Base-by-base conservation (phyloP, 1,140 invertebrate species). In the Cotesia chilonis region DNA sequence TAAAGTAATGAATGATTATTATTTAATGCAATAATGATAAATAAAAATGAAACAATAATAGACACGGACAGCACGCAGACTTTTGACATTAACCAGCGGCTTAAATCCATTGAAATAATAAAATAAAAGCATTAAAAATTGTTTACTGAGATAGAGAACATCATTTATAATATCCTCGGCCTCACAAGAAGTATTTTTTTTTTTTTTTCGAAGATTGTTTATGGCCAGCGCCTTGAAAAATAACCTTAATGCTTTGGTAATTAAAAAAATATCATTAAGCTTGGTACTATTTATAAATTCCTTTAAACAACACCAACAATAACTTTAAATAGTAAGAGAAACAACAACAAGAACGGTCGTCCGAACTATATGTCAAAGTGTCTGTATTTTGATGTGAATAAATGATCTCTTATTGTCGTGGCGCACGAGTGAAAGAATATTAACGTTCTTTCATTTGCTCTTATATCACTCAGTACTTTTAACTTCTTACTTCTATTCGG, bases 371-470 rank as follows among this genome's bases (percentile, higher is more conserved):
- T 52, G 66, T 68, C 66, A 68, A 68, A 52, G 28, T 55, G 66
- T 55, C 51, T 51, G 35, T 51, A 55, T 55, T 51, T 54, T 68
- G 66, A 68, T 68, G 66, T 51, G 52, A 68, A 68, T 41, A 68
- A 68, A 68, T 68, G 66, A 68, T 52, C 66, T 52, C 52, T 52
- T 68, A 68, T 68, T 68, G 66, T 68, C 28, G 52, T 68, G 64
- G 38, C 54, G 14, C 47, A 47, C 60, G 10, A 55, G 52, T 65
- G 36, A 66, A 20, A 65, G 59, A 67, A 14, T 38, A 37, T 65
- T 17, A 54, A 41, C 41, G 41, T 47, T 47, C 41, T 47, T 47
- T 47, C 41, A 47, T 47, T 47, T 47, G 41, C 41, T 47, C 41
- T 28, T 28, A 28, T 28, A 28, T 28, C 28, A 28, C 28, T 28